These are phyloP conservation scores for Neocloeon triangulifer DNA, from an alignment of 1,140 invertebrate genomes.

Conservation along the genomic window DNA sequence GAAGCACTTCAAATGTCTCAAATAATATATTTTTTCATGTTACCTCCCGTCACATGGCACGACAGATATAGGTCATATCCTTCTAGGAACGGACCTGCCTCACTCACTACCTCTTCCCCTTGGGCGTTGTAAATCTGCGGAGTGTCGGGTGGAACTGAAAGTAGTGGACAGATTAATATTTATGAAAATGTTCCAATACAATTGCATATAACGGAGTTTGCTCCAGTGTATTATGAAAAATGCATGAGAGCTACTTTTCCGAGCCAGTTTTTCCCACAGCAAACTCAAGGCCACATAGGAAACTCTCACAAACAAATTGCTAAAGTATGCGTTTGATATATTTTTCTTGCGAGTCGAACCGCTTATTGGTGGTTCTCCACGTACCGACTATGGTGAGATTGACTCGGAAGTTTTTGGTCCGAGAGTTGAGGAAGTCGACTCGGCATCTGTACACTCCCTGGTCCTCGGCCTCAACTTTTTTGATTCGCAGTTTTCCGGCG, in stretches of 20 bases:
- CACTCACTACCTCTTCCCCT: slow-evolving; percentile 44
- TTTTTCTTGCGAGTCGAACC: too few relatives aligned
- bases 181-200: background rate
- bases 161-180: too few relatives aligned
- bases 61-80: slow-evolving; percentile 53
- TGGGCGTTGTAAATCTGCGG: slow-evolving; percentile 59
- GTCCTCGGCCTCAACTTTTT: slow-evolving; percentile 42
- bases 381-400: slow-evolving; percentile 70
- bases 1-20: too few relatives aligned
- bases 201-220: background rate
- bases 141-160: slow-evolving; percentile 48
- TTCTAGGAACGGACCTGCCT: slow-evolving; percentile 62
- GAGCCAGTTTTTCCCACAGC: too few relatives aligned
- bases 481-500: slow-evolving; percentile 31
- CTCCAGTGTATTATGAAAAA: background rate
- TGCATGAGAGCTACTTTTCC: too few relatives aligned
- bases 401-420: slow-evolving; percentile 59
- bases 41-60: slow-evolving; percentile 66
- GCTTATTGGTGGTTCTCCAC: slow-evolving; percentile 11
- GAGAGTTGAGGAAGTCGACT: slow-evolving; percentile 65
- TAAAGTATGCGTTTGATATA: too few relatives aligned
- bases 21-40: too few relatives aligned
- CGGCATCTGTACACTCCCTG: slow-evolving; percentile 61
- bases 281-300: too few relatives aligned
- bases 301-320: too few relatives aligned